Evolutionary conservation across 2,888 invertebrate genomes (phyloP).

Genomic region (Stenotaenia linearis): DNA sequence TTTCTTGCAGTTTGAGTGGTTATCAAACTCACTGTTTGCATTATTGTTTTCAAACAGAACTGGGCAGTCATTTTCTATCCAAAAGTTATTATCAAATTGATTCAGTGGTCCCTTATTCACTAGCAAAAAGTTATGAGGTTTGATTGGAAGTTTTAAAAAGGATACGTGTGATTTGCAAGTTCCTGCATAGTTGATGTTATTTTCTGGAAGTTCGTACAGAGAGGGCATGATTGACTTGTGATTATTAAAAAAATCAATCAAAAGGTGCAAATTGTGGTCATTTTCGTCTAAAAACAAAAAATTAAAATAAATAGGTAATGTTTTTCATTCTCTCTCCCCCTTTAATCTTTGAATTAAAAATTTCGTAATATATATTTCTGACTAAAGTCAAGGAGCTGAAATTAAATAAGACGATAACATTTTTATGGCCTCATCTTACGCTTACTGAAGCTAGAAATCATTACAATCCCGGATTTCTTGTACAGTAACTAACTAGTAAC

Average conservation of each 20-base stretch:
- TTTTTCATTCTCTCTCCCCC: too few relatives aligned
- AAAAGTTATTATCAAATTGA: not conserved
- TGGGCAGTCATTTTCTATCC: not conserved
- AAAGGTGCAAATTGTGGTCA: not conserved
- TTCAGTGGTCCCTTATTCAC: not conserved
- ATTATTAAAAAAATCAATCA: not conserved
- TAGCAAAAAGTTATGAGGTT: not conserved
- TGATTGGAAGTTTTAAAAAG: not conserved
- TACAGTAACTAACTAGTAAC: too few relatives aligned
- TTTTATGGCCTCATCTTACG: too few relatives aligned
- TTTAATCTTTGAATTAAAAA: too few relatives aligned
- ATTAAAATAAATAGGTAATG: not conserved
- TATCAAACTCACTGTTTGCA: not conserved
- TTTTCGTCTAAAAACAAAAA: not conserved
- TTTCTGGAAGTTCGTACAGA: not conserved
- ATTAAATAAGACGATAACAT: too few relatives aligned
- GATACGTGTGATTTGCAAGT: not conserved
- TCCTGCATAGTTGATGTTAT: not conserved
- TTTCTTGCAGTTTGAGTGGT: too few relatives aligned
- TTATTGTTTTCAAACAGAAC: not conserved
- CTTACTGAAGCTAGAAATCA: too few relatives aligned
- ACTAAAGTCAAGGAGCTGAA: too few relatives aligned
- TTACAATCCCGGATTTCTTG: too few relatives aligned
- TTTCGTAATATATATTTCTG: too few relatives aligned
- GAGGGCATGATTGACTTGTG: not conserved